Base-by-base conservation (phyloP, 2,113 vertebrate genomes). In the Clarias magur region DNA sequence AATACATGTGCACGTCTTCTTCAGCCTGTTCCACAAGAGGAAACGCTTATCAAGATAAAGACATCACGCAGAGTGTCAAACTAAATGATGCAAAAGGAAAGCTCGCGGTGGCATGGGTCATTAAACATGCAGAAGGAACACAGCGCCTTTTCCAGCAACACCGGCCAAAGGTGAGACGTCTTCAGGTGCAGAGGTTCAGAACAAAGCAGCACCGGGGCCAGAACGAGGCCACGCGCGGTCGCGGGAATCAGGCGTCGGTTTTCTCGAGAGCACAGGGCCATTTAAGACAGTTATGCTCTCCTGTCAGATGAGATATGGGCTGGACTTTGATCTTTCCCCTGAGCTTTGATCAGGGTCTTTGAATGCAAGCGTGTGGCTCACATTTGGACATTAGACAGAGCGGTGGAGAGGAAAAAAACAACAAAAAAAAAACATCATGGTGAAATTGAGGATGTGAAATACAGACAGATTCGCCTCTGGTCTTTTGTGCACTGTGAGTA, bases 151-250 rank as follows among this genome's bases (percentile, higher is more conserved):
- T 84, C 78, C 76, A 84, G 25, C 82, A 78, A 76, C 70, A 73
- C 25, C 68, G 80, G 78, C 53, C 82, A 82, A 73, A 89, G 88
- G 85, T 87, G 81, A 84, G 78, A 83, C 84, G 2, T 79, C 72
- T 68, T 27, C 63, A 57, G 88, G 88, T 92, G 92, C 90, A 91
- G 89, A 91, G 86, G 88, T 85, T 60, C 79, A 65, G 70, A 63
- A 60, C 90, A 90, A 88, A 88, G 87, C 85, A 68, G 89, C 92
- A 93, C 94, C 94, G 93, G 92, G 89, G 94, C 93, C 92, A 93
- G 68, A 94, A 86, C 89, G 90, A 89, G 94, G 89, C 90, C 91
- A 92, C 92, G 93, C 88, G 87, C 79, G 62, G 83, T 91, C 67
- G 81, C 60, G 70, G 88, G 89, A 89, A 89, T 86, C 75, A 91